Evolutionary conservation across 2,797 vertebrate genomes (phyloP), one percentile per base, ranked within the genome.

Genomic region (Micrastur ruficollis): DNA sequence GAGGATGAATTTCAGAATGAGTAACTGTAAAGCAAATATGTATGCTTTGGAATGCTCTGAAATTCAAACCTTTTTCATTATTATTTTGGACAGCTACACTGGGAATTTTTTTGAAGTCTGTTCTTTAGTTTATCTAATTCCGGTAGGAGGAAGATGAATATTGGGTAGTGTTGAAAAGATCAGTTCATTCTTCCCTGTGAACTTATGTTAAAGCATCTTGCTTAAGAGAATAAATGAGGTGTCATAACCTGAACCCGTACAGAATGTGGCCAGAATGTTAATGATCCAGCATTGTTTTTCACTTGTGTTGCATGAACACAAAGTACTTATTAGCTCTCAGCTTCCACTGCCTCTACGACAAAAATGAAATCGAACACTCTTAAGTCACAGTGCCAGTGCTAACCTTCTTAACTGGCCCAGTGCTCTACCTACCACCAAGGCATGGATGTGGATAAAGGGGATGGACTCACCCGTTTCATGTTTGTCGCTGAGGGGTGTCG

Each of bases 401-500:
- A 17, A 47, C 67, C 34, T 67, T 27, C 49, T 58, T 38, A n/a
- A 12, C 61, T 14, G 42, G 25, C 46, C 50, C 38, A 1, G 32
- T 36, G 71, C 53, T 62, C 29, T 20, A 4, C 36, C 82, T 27
- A 0, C 55, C 9, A 1, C 36, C 2, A 55, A 44, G 75, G 7
- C 46, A 6, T 5, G 38, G 36, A 3, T 27, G 61, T 21, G 26
- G 49, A 31, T 46, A 12, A 62, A 55, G 55, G 15, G 26, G 42
- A 31, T 52, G 17, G 46, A 46, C n/a, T 27, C 25, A 14, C 4
- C 36, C 20, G 1, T 13, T 22, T 14, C 1, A 0, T 19, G 32
- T 34, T 31, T 26, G 36, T 49, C 55, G 11, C 40, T 1, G 31
- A 14, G 73, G 47, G 38, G 36, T 25, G 16, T 31, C 32, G 8